Percentiles rank a stretch among this genome's conserved stretches.
Conservation (phyloP, 1,140 invertebrate genomes). For the Drosophila pachea region DNA sequence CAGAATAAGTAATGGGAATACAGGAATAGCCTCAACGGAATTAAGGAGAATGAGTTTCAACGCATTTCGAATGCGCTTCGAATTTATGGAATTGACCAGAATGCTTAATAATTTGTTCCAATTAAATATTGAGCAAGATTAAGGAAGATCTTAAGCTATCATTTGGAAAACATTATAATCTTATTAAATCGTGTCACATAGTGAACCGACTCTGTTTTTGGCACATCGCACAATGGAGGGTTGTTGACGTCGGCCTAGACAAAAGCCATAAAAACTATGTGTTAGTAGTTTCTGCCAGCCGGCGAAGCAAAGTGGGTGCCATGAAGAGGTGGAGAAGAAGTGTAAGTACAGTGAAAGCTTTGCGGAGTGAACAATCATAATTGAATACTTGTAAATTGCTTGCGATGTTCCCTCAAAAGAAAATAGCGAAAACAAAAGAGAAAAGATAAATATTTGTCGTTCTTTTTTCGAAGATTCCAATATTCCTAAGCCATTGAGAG, state of each 20-base stretch:
- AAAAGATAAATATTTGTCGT: not conserved
- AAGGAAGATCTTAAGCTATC: too few species aligned
- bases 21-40: slow-evolving; percentile 16
- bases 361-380: not conserved
- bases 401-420: not conserved
- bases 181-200: slow-evolving; percentile 9
- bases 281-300: slow-evolving; percentile 35
- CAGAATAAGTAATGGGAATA: slow-evolving; percentile 30
- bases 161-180: not conserved
- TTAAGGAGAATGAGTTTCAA: not conserved
- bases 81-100: not conserved
- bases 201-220: slow-evolving; percentile 3
- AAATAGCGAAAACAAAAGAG: not conserved
- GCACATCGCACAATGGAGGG: slow-evolving; percentile 9
- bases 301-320: slow-evolving; percentile 3
- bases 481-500: too few species aligned
- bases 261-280: slow-evolving; percentile 60
- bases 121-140: not conserved
- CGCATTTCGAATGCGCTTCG: slow-evolving; percentile 2
- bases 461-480: too few species aligned
- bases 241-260: slow-evolving; percentile 43
- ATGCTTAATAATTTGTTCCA: not conserved
- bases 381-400: not conserved
- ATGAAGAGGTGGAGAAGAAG: not conserved
- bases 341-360: not conserved